Evolutionary conservation across 2,797 vertebrate species (phyloP), one percentile per base, ranked within the genome.

Genomic region (Galaxias olidus): DNA sequence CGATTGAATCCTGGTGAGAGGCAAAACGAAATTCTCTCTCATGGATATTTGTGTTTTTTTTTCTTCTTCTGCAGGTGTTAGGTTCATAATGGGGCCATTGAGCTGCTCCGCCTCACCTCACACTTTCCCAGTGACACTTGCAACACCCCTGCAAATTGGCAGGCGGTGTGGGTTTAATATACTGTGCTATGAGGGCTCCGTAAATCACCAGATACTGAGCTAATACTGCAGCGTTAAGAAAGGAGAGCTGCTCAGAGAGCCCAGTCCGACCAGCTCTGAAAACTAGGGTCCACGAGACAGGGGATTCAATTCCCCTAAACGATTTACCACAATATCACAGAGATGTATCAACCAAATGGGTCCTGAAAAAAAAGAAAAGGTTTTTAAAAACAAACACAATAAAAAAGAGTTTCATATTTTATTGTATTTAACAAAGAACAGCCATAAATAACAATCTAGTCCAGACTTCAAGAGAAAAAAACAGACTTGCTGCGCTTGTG

Each of bases 41-140:
- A 59, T 49, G 61, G 58, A 75, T 74, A 59, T 79, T 63, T 74
- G 66, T 50, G 46, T 52, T 69, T 73, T 71, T 40, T 57, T 42
- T 15, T 2, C 30, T n/a, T 44, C 42, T 10, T 62, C 68, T 61
- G 43, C 68, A 80, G 0, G 7, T 79, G 73, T 75, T 63, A 47
- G 65, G 67, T 85, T 87, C 80, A 90, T 84, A 88, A 91, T 84
- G 79, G 77, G 80, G 76, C 84, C 84, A 83, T 73, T 90, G 84
- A 91, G 70, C 77, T 77, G 75, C 73, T 79, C 68, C 65, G 73
- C 75, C 73, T 88, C 85, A 81, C 78, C 85, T 89, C 89, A 84
- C 86, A 88, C 88, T 77, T 73, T 81, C 79, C 63, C 69, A 66
- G 71, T 75, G 84, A 90, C 88, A 92, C 87, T 89, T 91, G 83